These are phyloP conservation scores for Vireo altiloquus DNA, from an alignment of 2,113 vertebrate species.

Conservation along the genomic window DNA sequence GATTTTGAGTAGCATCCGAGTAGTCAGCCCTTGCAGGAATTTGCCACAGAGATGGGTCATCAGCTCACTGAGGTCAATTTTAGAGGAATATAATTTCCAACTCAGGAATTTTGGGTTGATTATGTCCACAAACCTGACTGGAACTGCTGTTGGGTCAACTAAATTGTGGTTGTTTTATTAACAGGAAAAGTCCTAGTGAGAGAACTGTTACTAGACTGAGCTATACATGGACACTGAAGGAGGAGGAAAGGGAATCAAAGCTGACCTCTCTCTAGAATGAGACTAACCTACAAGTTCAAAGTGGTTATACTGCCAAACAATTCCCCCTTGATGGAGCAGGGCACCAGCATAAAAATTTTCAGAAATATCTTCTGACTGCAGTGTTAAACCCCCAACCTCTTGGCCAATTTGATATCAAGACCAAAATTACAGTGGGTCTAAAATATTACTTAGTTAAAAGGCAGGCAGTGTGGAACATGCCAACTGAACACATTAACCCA, in stretches of 20 bases:
- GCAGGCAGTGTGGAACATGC: neutral
- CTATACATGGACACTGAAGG: neutral
- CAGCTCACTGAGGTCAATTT: neutral
- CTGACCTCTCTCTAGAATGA: neutral
- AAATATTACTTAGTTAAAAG: neutral
- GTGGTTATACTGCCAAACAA: neutral
- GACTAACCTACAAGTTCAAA: neutral
- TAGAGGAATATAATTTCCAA: neutral
- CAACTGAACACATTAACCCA: neutral
- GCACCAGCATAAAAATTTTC: neutral
- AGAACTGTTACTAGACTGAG: neutral
- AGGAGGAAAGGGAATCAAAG: neutral
- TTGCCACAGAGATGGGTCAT: neutral
- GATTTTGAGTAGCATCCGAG: neutral
- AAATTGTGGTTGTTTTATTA: neutral
- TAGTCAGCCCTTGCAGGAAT: neutral
- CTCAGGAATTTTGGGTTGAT: neutral
- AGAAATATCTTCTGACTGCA: neutral
- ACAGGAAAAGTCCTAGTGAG: neutral
- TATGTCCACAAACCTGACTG: neutral
- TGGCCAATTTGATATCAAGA: neutral
- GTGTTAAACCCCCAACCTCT: neutral
- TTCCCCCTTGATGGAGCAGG: rapidly evolving
- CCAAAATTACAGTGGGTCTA: neutral
- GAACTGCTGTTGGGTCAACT: neutral